Evolutionary conservation across 2,888 invertebrate species (phyloP).

Genomic region (Omphaloscelis lunosa): DNA sequence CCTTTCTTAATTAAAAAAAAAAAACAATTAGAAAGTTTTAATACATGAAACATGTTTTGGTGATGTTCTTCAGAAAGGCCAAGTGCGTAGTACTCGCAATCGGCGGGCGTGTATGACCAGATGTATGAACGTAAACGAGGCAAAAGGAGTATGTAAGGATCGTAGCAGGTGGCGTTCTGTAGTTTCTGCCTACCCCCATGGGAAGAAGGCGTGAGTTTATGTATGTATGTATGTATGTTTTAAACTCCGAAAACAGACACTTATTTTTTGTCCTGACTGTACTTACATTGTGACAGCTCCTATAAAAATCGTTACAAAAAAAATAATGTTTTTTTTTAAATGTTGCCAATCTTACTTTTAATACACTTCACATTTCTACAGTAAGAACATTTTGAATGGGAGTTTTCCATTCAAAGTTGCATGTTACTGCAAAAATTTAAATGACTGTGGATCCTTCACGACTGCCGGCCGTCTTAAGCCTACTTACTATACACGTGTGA

Average conservation of each 20-base stretch:
- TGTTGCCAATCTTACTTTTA: too few relatives aligned
- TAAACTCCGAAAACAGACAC: background rate
- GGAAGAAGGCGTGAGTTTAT: too few relatives aligned
- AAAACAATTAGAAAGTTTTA: background rate
- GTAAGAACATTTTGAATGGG: background rate
- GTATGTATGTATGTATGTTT: too few relatives aligned
- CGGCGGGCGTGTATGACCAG: too few relatives aligned
- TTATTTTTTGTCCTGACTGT: background rate
- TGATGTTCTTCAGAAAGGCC: too few relatives aligned
- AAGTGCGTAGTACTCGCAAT: too few relatives aligned
- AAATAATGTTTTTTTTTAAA: background rate
- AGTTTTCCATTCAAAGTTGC: background rate
- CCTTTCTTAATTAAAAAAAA: background rate
- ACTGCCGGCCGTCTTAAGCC: conserved; percentile 26
- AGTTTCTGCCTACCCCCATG: too few relatives aligned
- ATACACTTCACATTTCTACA: too few relatives aligned
- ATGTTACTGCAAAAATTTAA: background rate
- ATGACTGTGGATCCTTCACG: background rate
- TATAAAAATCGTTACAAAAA: background rate
- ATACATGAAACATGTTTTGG: background rate
- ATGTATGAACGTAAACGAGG: too few relatives aligned
- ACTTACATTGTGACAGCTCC: background rate
- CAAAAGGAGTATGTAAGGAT: too few relatives aligned
- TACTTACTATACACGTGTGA: conserved; percentile 30
- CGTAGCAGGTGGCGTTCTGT: too few relatives aligned